Percentiles rank a stretch among this genome's conserved stretches.
These are phyloP conservation scores for Cebidichthys violaceus DNA, from an alignment of 2,113 vertebrate species.

Conservation along the genomic window DNA sequence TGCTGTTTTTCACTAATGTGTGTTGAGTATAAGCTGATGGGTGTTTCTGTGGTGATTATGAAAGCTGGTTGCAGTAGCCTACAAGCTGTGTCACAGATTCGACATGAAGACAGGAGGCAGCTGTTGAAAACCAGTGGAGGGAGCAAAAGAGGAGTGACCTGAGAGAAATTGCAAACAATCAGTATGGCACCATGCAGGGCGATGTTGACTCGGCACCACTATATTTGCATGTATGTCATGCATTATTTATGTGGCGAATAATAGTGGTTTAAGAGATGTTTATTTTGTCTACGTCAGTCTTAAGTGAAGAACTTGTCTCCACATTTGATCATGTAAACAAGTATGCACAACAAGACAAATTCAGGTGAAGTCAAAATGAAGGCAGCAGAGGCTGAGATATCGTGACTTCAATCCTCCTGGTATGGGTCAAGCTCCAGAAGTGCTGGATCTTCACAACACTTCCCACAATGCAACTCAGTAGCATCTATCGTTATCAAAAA, in stretches of 20 bases:
- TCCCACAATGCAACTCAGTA: no score
- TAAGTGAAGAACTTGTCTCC: not conserved
- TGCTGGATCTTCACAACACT: no score
- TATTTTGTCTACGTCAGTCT: not conserved
- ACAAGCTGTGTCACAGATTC: constrained; percentile 2
- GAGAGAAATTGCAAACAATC: constrained; percentile 28
- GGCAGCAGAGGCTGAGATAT: no score
- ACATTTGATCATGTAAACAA: constrained; percentile 3
- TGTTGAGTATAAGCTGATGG: not conserved
- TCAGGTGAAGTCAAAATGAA: no score
- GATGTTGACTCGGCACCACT: not conserved
- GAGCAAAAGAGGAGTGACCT: constrained; percentile 30
- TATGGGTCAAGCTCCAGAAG: no score
- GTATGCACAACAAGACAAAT: not conserved
- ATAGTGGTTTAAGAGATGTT: not conserved
- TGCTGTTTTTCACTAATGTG: constrained; percentile 3
- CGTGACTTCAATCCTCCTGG: no score
- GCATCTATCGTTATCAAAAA: no score
- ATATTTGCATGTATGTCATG: not conserved
- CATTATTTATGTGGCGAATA: not conserved
- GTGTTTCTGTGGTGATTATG: constrained; percentile 23
- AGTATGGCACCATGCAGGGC: constrained; percentile 1
- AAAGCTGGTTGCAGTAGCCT: constrained; percentile 9
- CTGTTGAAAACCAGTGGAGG: constrained; percentile 27
- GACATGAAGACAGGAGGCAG: constrained; percentile 26